Evolutionary conservation across 2,797 vertebrate species (phyloP).

Genomic region (Sebastolobus alascanus): DNA sequence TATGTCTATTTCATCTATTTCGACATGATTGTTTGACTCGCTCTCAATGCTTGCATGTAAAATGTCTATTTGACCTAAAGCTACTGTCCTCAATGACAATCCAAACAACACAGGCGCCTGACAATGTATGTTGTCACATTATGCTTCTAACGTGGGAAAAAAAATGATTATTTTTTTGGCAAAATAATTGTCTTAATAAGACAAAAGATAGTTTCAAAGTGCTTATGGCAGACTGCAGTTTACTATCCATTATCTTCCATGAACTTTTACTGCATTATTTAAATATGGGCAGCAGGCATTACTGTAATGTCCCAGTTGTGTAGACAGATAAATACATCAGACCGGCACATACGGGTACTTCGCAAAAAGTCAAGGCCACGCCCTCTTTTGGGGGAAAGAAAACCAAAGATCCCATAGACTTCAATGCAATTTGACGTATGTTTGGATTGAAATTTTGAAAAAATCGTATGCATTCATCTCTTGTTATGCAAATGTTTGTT

Average conservation of each 20-base stretch:
- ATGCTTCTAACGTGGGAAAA: background rate
- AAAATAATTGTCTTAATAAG: constrained; percentile 36
- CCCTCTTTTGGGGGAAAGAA: no score
- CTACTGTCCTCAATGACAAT: constrained; percentile 11
- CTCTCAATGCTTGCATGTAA: constrained; percentile 36
- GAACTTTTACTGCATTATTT: constrained; percentile 15
- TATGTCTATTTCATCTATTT: constrained; percentile 40
- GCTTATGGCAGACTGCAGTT: constrained; percentile 30
- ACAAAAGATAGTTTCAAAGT: constrained; percentile 48
- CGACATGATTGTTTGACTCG: constrained; percentile 67
- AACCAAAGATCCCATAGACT: no score
- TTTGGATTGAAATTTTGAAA: no score
- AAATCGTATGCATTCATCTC: no score
- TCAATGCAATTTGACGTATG: no score
- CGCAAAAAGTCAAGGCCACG: fast-evolving
- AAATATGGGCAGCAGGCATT: constrained; percentile 30
- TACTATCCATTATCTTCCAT: background rate
- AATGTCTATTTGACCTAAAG: constrained; percentile 32
- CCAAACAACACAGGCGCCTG: background rate
- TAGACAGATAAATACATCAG: constrained; percentile 17
- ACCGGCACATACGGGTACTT: no score
- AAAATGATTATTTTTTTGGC: constrained; percentile 10
- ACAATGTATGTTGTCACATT: background rate
- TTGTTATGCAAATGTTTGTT: no score
- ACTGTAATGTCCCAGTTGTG: constrained; percentile 40